Base-by-base conservation (phyloP, 2,797 vertebrate genomes). In the Dromococcyx pavoninus region DNA sequence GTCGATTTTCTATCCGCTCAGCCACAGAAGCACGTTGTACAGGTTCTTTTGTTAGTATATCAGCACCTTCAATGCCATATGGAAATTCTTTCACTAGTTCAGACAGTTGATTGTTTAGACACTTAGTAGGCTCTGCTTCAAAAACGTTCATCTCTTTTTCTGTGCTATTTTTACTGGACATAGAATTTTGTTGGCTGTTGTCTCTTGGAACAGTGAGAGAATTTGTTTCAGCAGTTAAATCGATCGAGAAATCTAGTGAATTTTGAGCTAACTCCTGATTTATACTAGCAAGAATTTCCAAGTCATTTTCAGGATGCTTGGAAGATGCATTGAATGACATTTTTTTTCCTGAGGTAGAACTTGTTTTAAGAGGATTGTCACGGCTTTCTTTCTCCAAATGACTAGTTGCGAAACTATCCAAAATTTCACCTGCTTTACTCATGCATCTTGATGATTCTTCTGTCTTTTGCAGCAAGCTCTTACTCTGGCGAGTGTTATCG, bases 21-120 rank as follows among this genome's bases (percentile, higher is more conserved):
- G 35, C 22, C 48, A 76, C 23, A 53, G 72, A 84, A 80, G n/a
- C 16, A 58, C 37, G 93, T 85, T 74, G 86, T 58, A 58, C n/a
- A 37, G n/a, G 24, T 43, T 86, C 88, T 77, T 73, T 93, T 35
- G n/a, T 90, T 14, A 24, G 30, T 27, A 28, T n/a, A n/a, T 80
- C 86, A 25, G 70, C 24, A 85, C 94, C 50, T 90, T 98, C 97
- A 74, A 98, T 97, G 62, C 98, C 98, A 78, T 97, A 98, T 1
- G 98, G 98, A 95, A 98, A 98, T 44, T 98, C 97, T 76, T 93
- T 67, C 86, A 98, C 22, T 51, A 98, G 97, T 90, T 98, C 98
- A 46, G 93, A 95, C 14, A 98, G 94, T 80, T 98, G 98, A 90
- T 96, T 95, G 7, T 81, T 89, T 41, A 97, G 91, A 21, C 37